Evolutionary conservation across 2,888 invertebrate genomes (phyloP), one percentile per base, ranked within the genome.

Genomic region (Argynnis bischoffii): DNA sequence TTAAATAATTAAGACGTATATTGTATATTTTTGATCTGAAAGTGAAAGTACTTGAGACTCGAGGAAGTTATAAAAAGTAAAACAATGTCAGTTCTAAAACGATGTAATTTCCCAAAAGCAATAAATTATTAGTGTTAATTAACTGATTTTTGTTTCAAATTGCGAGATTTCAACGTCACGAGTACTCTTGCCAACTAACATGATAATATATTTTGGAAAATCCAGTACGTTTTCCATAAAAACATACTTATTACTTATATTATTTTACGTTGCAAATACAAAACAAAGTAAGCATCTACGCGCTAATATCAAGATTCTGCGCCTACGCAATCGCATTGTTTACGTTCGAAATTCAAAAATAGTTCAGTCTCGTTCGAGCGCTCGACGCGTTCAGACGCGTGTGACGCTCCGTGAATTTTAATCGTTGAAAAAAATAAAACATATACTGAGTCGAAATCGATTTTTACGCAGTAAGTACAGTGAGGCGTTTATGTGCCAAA

Each of bases 281-380:
- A 48, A 48, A 59, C 57, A 64, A 70, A 64, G 53, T 69, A 64
- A 66, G 5, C 41, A 64, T 71, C 71, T 71, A 67, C 72, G 72
- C 66, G 67, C 67, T 64, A 64, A 64, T 65, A 71, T 67, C 69
- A 63, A 41, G 64, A 54, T 71, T 63, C 67, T 66, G 76, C 79
- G 75, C 76, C 74, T 65, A 75, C 77, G 77, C 78, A 75, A 67
- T 71, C 72, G 73, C 76, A 77, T 76, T 78, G 77, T 78, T 78
- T 78, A 77, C 79, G 80, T 84, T 86, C 85, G 81, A 82, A 78
- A 82, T 83, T 84, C 78, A 75, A 80, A 80, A 73, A 75, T 74
- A 64, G 61, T 69, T 74, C 86, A 89, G 89, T 90, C 72, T 71
- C 67, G 78, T 72, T 74, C 64, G 64, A 74, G 76, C 82, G 80